A percentile compares a stretch with the other conserved stretches of the same genome.
phyloP scores from a whole-genome alignment of 2,797 vertebrate species.

The Ara ararauna region DNA sequence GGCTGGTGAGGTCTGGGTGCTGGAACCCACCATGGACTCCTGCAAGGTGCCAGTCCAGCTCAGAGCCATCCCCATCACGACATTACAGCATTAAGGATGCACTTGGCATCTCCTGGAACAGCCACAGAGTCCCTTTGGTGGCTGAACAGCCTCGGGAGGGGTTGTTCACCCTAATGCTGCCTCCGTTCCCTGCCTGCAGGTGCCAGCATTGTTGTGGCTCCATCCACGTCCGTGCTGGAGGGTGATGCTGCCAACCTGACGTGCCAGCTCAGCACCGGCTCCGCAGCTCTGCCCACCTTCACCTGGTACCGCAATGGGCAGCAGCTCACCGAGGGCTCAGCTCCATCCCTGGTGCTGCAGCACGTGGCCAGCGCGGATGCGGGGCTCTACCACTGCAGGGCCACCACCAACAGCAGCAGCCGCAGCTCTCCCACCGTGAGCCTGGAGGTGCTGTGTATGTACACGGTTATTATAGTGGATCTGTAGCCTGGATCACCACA shows the following conservation, averaged over 20 bases:
- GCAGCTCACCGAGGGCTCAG: not conserved
- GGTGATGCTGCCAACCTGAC: slow-evolving; percentile 63
- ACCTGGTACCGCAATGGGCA: slow-evolving; percentile 74
- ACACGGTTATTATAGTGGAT: rapidly evolving
- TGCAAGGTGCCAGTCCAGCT: too few species aligned
- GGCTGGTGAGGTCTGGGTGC: not conserved
- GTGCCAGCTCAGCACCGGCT: slow-evolving; percentile 55
- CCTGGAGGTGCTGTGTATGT: slow-evolving; percentile 77
- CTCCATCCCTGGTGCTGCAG: not conserved
- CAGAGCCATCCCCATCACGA: rapidly evolving
- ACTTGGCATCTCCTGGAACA: not conserved
- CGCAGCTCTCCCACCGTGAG: slow-evolving; percentile 6
- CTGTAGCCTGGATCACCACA: not conserved
- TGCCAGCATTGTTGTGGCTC: slow-evolving; percentile 49
- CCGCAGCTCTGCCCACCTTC: not conserved
- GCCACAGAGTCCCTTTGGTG: not conserved
- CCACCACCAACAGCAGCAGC: not conserved
- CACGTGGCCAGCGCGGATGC: not conserved
- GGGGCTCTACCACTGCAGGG: slow-evolving; percentile 71
- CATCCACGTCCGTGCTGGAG: slow-evolving; percentile 49
- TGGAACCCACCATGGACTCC: too few species aligned
- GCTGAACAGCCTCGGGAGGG: rapidly evolving
- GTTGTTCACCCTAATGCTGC: rapidly evolving
- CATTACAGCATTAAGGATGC: rapidly evolving
- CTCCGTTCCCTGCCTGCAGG: not conserved